phyloP scores from a whole-genome alignment of 2,113 vertebrate genomes.

The Enhydra lutris region DNA sequence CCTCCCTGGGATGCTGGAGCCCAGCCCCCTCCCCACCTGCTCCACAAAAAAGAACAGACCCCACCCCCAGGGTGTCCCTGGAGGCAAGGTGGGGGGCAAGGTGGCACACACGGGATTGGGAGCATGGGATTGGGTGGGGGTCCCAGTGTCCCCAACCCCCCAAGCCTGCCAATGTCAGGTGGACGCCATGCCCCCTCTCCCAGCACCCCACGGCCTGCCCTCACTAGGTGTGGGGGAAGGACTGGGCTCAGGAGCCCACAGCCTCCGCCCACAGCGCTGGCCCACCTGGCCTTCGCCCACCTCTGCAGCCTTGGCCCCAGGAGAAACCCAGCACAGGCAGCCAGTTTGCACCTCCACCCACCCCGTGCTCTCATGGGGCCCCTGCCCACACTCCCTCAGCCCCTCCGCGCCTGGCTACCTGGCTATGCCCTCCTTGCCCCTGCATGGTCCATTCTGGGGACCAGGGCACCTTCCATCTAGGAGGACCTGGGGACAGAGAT shows the following conservation, averaged over 20 bases:
- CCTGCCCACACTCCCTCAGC: fast-evolving
- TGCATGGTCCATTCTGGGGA: background rate
- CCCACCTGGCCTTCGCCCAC: background rate
- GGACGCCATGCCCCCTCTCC: background rate
- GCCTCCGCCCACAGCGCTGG: background rate
- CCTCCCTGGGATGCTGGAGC: background rate
- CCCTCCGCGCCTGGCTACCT: background rate
- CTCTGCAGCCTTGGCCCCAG: background rate
- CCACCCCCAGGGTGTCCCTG: background rate
- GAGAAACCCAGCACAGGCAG: background rate
- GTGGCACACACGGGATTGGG: background rate
- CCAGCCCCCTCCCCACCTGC: background rate
- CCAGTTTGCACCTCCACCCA: fast-evolving
- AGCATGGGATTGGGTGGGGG: background rate
- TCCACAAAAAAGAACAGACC: background rate
- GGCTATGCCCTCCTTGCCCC: background rate
- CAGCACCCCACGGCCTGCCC: background rate
- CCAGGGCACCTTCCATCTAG: background rate
- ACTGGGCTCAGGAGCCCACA: background rate
- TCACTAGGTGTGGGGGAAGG: background rate
- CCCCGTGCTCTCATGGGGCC: background rate
- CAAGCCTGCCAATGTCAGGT: too few species aligned
- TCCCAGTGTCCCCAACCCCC: background rate
- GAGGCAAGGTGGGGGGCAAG: fast-evolving
- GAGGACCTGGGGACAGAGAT: background rate